phyloP scores from a whole-genome alignment of 2,797 vertebrate species.

The Tauraco hartlaubi region DNA sequence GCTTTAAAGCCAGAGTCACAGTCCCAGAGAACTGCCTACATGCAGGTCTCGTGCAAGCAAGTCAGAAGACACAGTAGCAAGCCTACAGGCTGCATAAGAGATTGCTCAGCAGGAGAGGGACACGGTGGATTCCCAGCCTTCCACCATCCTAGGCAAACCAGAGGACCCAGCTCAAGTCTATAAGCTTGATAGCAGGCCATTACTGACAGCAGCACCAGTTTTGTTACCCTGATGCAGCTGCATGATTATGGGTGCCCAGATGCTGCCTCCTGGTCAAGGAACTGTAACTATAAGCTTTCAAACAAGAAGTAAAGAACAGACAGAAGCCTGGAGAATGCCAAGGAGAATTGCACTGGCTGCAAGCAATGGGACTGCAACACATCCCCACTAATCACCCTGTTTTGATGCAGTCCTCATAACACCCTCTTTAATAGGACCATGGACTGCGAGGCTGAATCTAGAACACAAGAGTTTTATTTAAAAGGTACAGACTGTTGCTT shows the following conservation, averaged over 20 bases:
- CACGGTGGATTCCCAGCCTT: background rate
- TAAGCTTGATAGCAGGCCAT: rapidly evolving
- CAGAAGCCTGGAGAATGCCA: background rate
- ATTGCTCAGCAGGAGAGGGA: background rate
- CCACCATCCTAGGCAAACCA: background rate
- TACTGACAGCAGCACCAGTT: background rate
- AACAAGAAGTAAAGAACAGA: background rate
- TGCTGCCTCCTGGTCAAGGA: background rate
- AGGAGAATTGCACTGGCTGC: background rate
- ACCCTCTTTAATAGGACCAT: background rate
- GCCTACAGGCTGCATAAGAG: background rate
- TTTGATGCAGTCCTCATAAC: background rate
- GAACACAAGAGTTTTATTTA: background rate
- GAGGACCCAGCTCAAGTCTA: background rate
- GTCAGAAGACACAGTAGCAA: background rate
- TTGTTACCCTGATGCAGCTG: background rate
- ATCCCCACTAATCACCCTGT: background rate
- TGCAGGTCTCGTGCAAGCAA: background rate
- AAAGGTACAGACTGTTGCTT: background rate
- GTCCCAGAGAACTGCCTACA: background rate
- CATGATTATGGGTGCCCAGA: rapidly evolving
- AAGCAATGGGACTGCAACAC: background rate
- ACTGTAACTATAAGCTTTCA: background rate
- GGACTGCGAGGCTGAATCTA: background rate
- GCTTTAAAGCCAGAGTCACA: background rate